phyloP scores from a whole-genome alignment of 2,113 vertebrate genomes.

The Cavia porcellus region DNA sequence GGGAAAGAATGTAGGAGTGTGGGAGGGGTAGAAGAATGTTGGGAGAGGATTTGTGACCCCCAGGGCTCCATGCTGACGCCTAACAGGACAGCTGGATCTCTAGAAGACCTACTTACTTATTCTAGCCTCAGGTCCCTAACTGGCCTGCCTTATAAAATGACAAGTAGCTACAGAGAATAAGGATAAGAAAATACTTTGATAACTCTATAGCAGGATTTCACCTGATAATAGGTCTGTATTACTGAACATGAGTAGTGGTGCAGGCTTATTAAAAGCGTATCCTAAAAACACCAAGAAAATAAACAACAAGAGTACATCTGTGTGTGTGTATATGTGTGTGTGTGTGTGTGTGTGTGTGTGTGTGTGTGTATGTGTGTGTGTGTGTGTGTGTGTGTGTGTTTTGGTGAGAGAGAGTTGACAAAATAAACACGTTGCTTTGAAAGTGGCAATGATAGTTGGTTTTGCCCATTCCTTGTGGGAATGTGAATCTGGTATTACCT shows the following conservation, averaged over 20 bases:
- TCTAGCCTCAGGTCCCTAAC: neutral
- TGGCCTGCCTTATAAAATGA: neutral
- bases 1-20: neutral
- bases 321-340: too few relatives aligned
- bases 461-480: neutral
- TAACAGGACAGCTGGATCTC: neutral
- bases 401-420: neutral
- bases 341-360: neutral
- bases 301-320: neutral
- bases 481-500: neutral
- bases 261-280: neutral
- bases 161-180: neutral
- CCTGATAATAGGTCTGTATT: neutral
- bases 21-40: too few relatives aligned
- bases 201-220: neutral
- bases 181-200: neutral
- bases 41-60: neutral
- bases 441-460: neutral
- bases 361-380: neutral
- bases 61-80: accelerated
- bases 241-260: neutral
- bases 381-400: neutral
- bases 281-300: neutral
- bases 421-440: neutral
- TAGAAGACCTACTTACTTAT: neutral